Conservation (phyloP, 2,888 invertebrate species). For the Hyposoter dolosus region DNA sequence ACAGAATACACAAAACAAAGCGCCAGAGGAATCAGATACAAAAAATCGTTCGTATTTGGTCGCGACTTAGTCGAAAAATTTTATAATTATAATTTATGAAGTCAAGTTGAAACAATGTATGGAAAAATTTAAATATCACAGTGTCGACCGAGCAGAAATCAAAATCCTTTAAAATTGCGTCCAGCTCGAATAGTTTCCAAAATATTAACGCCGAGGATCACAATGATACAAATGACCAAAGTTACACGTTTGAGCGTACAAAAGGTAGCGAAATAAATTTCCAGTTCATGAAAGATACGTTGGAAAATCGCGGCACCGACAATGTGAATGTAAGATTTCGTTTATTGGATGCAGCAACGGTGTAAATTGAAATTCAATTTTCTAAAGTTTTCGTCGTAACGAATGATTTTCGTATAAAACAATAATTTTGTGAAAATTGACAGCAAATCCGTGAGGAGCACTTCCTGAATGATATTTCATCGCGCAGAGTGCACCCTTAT, state of each 20-base stretch:
- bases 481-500: constrained; percentile 61
- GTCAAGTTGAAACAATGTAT: neutral
- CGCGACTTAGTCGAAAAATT: neutral
- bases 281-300: constrained; percentile 11
- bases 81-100: neutral
- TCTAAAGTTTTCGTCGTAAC: neutral
- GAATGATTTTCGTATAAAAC: neutral
- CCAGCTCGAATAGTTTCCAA: constrained; percentile 36
- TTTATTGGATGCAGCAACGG: neutral
- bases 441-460: constrained; percentile 29
- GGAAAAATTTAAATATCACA: constrained; percentile 27
- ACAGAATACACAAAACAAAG: neutral
- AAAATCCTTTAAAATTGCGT: constrained; percentile 30
- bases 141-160: constrained; percentile 44
- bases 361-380: neutral
- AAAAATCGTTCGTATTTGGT: constrained; percentile 1
- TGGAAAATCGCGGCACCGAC: constrained; percentile 23
- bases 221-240: constrained; percentile 36
- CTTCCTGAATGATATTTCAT: constrained; percentile 26
- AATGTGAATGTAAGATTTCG: constrained; percentile 31
- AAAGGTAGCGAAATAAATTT: constrained; percentile 14
- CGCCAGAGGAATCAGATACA: constrained; percentile 17
- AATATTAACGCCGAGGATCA: constrained; percentile 43
- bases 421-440: neutral
- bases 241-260: constrained; percentile 41